These are phyloP conservation scores for Melanogrammus aeglefinus DNA, from an alignment of 2,797 vertebrate genomes.

Conservation along the genomic window DNA sequence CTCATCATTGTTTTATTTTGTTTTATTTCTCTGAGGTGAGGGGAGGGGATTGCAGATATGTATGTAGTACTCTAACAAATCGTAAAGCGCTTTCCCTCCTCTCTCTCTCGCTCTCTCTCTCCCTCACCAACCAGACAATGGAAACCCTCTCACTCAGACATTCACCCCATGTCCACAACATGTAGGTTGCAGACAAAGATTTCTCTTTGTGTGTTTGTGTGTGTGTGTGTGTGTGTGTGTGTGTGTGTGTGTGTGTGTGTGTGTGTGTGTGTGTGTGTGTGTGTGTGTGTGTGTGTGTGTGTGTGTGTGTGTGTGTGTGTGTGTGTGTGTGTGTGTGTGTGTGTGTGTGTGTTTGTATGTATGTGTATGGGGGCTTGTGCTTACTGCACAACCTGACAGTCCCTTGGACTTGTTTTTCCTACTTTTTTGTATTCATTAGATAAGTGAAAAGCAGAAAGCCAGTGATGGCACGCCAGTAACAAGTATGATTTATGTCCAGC, in stretches of 20 bases:
- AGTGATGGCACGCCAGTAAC: constrained; percentile 60
- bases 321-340: constrained; percentile 14
- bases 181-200: constrained; percentile 21
- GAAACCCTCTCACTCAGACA: neutral
- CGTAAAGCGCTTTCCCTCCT: too few relatives aligned
- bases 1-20: too few relatives aligned
- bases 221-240: neutral
- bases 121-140: too few relatives aligned
- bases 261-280: constrained; percentile 1
- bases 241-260: constrained; percentile 12
- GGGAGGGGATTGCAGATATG: too few relatives aligned
- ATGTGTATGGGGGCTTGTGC: constrained; percentile 25
- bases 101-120: too few relatives aligned
- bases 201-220: constrained; percentile 4
- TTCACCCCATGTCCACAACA: neutral
- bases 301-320: constrained; percentile 7
- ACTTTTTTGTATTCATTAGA: constrained; percentile 72
- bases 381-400: constrained; percentile 50
- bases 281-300: constrained; percentile 4
- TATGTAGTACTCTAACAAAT: too few relatives aligned
- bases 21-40: too few relatives aligned
- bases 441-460: constrained; percentile 75
- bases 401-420: constrained; percentile 64
- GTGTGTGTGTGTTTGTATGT: neutral
- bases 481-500: constrained; percentile 75